Evolutionary conservation across 35 echinoderm and acorn worm genomes (phyloP), one percentile per base, ranked within the genome.

Genomic region (Ophiothrix spiculata): DNA sequence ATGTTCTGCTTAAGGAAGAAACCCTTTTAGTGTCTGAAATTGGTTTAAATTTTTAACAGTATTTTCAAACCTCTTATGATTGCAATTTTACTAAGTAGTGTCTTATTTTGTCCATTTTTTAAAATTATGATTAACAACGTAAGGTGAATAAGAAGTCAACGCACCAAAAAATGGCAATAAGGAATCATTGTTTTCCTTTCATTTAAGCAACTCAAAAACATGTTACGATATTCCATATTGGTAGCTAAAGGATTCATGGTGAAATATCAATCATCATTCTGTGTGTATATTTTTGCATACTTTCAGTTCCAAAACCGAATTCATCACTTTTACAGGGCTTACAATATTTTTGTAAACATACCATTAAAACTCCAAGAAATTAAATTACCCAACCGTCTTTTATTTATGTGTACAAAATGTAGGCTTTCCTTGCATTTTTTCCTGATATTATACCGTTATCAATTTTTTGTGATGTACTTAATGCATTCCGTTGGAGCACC

Each of bases 371-470:
- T 69, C 60, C 60, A 69, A n/a, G n/a, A n/a, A n/a, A n/a, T 25
- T 19, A 49, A 49, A 1, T 25, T 25, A 69, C 60, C 60, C 60
- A 69, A 25, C 60, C 60, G 60, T 69, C 60, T 69, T 69, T 69
- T 54, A n/a, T 69, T 69, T 69, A 28, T 69, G 60, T 69, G 25
- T 69, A 69, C 60, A 69, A n/a, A n/a, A 25, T 69, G 60, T 69
- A 69, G 8, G 60, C 60, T 69, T 69, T 69, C 60, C 60, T 69
- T 69, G 60, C 60, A 69, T 25, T 69, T 69, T 69, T 69, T 69
- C 17, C 1, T 12, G 8, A 69, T 12, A 69, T 25, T 4, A 69
- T 25, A 69, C 17, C 3, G 60, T 69, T 12, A 49, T 10, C 19
- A 49, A 49, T 6, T 10, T 49, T 10, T 10, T 49, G 42, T 49